A percentile compares a stretch with the other conserved stretches of the same genome.
These are phyloP conservation scores for Drosophila melanocephala DNA, from an alignment of 2,888 invertebrate genomes.

Conservation along the genomic window DNA sequence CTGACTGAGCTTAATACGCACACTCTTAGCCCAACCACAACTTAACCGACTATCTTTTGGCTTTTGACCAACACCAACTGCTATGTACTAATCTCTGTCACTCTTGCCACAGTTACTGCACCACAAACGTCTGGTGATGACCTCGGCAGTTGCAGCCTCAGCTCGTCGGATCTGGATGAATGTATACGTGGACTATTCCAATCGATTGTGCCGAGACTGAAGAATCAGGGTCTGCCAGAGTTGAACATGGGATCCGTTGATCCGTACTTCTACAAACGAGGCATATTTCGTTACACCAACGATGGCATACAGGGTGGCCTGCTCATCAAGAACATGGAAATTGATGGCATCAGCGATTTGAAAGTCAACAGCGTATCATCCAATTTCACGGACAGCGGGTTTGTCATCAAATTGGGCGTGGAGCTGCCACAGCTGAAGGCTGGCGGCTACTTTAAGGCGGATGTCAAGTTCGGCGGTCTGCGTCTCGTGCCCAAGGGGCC, in stretches of 20 bases:
- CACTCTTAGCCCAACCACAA: slow-evolving; percentile 33
- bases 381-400: slow-evolving; percentile 87
- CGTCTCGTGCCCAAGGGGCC: slow-evolving; percentile 88
- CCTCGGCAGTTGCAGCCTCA: slow-evolving; percentile 86
- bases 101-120: slow-evolving; percentile 59
- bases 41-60: slow-evolving; percentile 29
- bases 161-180: slow-evolving; percentile 87
- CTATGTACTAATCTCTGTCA: slow-evolving; percentile 40
- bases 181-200: slow-evolving; percentile 87
- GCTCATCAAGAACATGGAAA: slow-evolving; percentile 85
- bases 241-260: slow-evolving; percentile 79
- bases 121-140: slow-evolving; percentile 13
- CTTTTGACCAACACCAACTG: slow-evolving; percentile 9
- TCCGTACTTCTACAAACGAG: slow-evolving; percentile 83
- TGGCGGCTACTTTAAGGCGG: slow-evolving; percentile 88
- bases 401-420: slow-evolving; percentile 88
- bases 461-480: slow-evolving; percentile 88
- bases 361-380: slow-evolving; percentile 87
- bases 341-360: slow-evolving; percentile 87
- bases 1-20: slow-evolving; percentile 43
- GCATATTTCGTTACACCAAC: slow-evolving; percentile 83
- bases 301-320: slow-evolving; percentile 83
- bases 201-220: slow-evolving; percentile 85
- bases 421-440: slow-evolving; percentile 87
- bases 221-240: slow-evolving; percentile 70